Evolutionary conservation across 1,140 invertebrate genomes (phyloP).

Genomic region (Lycorma delicatula): DNA sequence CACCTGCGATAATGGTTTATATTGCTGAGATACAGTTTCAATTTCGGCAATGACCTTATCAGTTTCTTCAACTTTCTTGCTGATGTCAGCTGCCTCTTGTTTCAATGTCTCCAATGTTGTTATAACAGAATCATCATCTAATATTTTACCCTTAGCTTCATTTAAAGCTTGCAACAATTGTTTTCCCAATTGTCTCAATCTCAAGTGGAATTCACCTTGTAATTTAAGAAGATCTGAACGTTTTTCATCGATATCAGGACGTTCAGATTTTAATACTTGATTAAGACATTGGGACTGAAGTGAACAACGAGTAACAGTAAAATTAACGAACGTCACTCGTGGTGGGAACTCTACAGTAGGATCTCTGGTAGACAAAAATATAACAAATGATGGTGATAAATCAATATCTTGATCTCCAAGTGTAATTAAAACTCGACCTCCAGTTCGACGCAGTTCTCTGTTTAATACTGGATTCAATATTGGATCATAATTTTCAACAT

Average conservation of each 20-base stretch:
- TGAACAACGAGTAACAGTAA: constrained; percentile 95
- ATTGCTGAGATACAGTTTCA: constrained; percentile 96
- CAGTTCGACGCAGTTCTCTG: constrained; percentile 88
- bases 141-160: constrained; percentile 96
- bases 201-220: constrained; percentile 96
- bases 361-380: constrained; percentile 96
- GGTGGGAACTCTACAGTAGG: constrained; percentile 98
- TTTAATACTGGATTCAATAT: constrained; percentile 98
- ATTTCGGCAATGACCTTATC: constrained; percentile 98
- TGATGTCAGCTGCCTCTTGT: constrained; percentile 95
- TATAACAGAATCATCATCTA: constrained; percentile 98
- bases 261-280: constrained; percentile 93
- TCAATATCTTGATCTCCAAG: constrained; percentile 99
- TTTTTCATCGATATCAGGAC: constrained; percentile 98
- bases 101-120: constrained; percentile 96
- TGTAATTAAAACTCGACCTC: constrained; percentile 94
- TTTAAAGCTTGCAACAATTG: constrained; percentile 93
- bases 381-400: constrained; percentile 97
- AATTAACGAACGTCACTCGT: constrained; percentile 98
- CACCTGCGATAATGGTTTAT: constrained; percentile 82
- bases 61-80: constrained; percentile 95
- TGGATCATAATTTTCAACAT: constrained; percentile 99
- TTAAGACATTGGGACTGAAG: constrained; percentile 97
- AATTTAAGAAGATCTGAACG: constrained; percentile 94
- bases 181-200: constrained; percentile 94